These are phyloP conservation scores for Drosophila saltans DNA, from an alignment of 1,140 invertebrate species.

Conservation along the genomic window DNA sequence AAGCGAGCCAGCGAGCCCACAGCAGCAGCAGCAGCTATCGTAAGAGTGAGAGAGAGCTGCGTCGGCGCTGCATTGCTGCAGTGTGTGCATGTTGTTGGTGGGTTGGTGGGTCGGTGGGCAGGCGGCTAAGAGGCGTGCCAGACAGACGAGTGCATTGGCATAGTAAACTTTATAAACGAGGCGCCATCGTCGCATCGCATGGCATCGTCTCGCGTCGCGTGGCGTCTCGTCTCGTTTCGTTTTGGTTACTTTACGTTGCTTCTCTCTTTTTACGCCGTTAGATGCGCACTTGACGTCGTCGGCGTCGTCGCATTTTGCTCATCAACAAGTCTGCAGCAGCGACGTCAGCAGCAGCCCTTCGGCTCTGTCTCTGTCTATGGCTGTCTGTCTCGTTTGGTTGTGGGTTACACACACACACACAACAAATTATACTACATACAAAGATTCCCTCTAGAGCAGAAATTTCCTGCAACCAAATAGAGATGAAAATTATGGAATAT, in stretches of 20 bases:
- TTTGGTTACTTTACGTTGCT: constrained; percentile 26
- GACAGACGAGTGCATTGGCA: constrained; percentile 78
- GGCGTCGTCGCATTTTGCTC: constrained; percentile 48
- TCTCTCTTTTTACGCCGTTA: constrained; percentile 60
- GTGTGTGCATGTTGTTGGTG: not conserved
- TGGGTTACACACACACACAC: constrained; percentile 18
- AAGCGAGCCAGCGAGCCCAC: constrained; percentile 16
- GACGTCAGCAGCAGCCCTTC: constrained; percentile 21
- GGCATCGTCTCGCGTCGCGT: not conserved
- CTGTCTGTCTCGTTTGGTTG: constrained; percentile 41
- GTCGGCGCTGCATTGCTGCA: constrained; percentile 43
- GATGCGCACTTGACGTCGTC: constrained; percentile 75
- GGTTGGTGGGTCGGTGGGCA: constrained; percentile 7
- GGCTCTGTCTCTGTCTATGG: constrained; percentile 18
- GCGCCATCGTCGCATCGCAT: constrained; percentile 48
- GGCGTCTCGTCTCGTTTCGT: constrained; percentile 16
- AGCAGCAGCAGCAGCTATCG: not conserved
- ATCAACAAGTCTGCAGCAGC: constrained; percentile 74
- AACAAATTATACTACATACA: constrained; percentile 26
- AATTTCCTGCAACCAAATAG: not conserved
- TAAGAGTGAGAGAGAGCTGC: constrained; percentile 9
- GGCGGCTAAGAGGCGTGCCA: constrained; percentile 41
- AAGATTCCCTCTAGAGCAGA: constrained; percentile 24
- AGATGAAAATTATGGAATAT: not conserved
- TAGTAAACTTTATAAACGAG: constrained; percentile 77